Conservation (phyloP, 2,888 invertebrate genomes). For the Megaustenia siamemsis region DNA sequence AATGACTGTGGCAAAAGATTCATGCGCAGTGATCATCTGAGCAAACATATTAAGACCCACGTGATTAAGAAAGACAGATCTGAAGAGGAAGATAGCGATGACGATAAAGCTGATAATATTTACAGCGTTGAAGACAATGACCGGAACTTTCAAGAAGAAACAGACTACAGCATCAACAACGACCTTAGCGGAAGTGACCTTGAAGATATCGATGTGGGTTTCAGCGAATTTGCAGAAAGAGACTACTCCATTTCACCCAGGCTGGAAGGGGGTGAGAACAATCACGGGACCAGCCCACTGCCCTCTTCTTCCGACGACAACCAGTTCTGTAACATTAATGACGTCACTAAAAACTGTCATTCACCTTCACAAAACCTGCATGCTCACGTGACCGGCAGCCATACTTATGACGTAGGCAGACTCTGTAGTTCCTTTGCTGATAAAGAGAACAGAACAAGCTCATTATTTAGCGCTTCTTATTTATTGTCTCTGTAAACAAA, state of each 20-base stretch:
- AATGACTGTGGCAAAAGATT: constrained; percentile 93
- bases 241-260: no score
- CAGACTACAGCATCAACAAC: neutral
- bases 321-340: neutral
- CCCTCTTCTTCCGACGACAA: neutral
- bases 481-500: no score
- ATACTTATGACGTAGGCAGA: neutral
- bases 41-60: constrained; percentile 94
- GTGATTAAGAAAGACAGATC: constrained; percentile 61
- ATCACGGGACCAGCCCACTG: no score
- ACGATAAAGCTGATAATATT: neutral
- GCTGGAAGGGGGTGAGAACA: no score
- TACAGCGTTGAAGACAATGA: neutral
- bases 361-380: neutral
- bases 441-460: no score
- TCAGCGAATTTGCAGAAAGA: constrained; percentile 14
- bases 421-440: no score
- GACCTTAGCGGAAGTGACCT: constrained; percentile 1
- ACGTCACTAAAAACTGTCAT: neutral
- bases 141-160: neutral
- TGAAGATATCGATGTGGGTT: constrained; percentile 41
- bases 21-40: constrained; percentile 94
- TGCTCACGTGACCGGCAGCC: neutral
- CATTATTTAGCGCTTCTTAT: no score
- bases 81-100: constrained; percentile 1